Percentiles rank a stretch among this genome's conserved stretches.
These are phyloP conservation scores for Creontiades dilutus DNA, from an alignment of 2,888 invertebrate genomes.

Conservation along the genomic window DNA sequence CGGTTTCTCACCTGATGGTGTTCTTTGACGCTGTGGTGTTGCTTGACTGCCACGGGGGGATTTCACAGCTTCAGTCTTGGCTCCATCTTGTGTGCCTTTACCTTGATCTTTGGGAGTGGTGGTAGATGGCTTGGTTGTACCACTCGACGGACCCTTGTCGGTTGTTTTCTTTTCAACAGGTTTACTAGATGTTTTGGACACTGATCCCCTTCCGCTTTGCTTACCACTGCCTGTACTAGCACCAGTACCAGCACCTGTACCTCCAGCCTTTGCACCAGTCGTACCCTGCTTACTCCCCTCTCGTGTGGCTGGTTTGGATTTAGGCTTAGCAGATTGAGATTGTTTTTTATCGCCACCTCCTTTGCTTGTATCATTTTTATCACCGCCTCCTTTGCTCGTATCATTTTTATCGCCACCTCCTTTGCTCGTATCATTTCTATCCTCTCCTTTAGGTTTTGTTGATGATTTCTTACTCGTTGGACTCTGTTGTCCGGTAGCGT, in stretches of 20 bases:
- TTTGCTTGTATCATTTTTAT: background rate
- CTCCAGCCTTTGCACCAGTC: background rate
- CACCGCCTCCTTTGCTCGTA: background rate
- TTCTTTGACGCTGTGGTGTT: background rate
- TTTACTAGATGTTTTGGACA: background rate
- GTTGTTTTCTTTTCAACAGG: background rate
- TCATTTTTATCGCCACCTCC: background rate
- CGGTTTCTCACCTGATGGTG: conserved; percentile 3
- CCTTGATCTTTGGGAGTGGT: background rate
- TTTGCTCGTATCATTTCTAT: background rate
- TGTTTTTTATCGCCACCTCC: background rate
- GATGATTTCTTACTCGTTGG: background rate
- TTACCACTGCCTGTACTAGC: background rate
- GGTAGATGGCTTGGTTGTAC: background rate
- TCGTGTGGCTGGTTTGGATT: background rate
- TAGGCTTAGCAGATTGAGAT: background rate
- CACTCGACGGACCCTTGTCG: background rate
- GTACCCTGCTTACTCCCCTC: conserved; percentile 3
- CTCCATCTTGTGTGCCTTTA: conserved; percentile 15
- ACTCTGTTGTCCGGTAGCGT: background rate
- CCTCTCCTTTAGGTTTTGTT: background rate
- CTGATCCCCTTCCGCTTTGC: background rate
- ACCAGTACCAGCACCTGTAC: background rate
- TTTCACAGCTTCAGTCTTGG: conserved; percentile 1
- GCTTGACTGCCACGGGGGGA: background rate